A percentile compares a stretch with the other conserved stretches of the same genome.
Conservation (phyloP, 2,797 vertebrate species). For the Bradypodion ventrale region DNA sequence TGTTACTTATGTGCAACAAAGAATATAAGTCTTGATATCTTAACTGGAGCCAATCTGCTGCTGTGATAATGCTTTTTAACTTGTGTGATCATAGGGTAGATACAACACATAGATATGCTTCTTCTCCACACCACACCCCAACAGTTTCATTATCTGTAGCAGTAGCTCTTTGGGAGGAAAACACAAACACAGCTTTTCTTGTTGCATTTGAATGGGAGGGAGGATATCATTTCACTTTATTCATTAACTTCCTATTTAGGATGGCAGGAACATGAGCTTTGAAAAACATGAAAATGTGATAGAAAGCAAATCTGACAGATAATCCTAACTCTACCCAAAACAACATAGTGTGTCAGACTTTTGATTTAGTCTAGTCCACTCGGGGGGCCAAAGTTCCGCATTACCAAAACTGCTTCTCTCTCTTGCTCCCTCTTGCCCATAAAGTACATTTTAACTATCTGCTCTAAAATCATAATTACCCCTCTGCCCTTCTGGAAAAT, state of each 20-base stretch:
- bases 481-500: slow-evolving; percentile 22
- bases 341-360: background rate
- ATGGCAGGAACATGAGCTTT: too few relatives aligned
- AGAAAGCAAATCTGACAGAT: background rate
- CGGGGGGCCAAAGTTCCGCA: background rate
- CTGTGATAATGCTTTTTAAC: too few relatives aligned
- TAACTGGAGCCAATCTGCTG: too few relatives aligned
- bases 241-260: background rate
- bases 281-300: background rate
- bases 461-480: slow-evolving; percentile 25
- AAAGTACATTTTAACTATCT: background rate
- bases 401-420: background rate
- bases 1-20: too few relatives aligned
- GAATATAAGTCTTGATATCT: too few relatives aligned
- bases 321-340: background rate
- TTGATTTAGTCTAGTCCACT: background rate
- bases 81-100: too few relatives aligned
- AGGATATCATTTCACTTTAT: background rate
- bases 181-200: background rate
- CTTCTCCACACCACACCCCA: too few relatives aligned
- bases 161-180: background rate
- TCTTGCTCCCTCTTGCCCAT: background rate
- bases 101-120: too few relatives aligned
- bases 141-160: background rate
- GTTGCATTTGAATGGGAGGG: background rate